Base-by-base conservation (phyloP, 1,140 invertebrate genomes). In the Neodiprion pinetum region DNA sequence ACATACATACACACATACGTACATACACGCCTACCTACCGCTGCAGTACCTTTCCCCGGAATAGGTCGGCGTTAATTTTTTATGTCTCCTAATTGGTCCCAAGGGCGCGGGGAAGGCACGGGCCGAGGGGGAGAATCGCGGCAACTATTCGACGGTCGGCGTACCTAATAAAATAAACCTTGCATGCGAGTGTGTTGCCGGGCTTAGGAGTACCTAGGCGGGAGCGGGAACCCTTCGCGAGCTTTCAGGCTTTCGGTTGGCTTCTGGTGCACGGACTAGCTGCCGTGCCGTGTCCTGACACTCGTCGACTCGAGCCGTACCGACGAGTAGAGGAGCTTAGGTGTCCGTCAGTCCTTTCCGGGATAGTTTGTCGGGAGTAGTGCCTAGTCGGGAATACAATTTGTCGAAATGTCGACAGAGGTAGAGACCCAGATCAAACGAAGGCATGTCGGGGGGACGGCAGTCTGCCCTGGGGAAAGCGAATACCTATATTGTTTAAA, bases 41-140 rank as follows among this genome's bases (percentile, higher is more conserved):
- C 28, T 40, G 28, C 28, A 40, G 53, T 61, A 61, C 53, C 53
- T 61, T 61, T 61, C 53, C 53, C n/a, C 53, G 53, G n/a, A 61
- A 61, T 61, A 61, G 53, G 53, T 61, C n/a, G 11, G 53, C 53
- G 53, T 61, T 61, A 12, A 61, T 61, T 61, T 61, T 61, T 61
- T 61, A 61, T 61, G 53, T 61, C 53, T 61, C 53, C 53, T 61
- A 61, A 61, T 61, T 61, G 53, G 53, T 61, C 53, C 53, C 53
- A 17, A 61, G 53, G 53, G 53, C n/a, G 28, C 28, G 1, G 28
- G 28, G 28, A 40, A 40, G 28, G 28, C 28, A 40, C 28, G 28
- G 5, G 28, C 28, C 28, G 28, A 14, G 53, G 53, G 53, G n/a
- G n/a, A 61, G 53, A 40, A 40, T 40, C 28, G 28, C 28, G 28